These are phyloP conservation scores for Synchiropus splendidus DNA, from an alignment of 2,113 vertebrate genomes.

Conservation along the genomic window DNA sequence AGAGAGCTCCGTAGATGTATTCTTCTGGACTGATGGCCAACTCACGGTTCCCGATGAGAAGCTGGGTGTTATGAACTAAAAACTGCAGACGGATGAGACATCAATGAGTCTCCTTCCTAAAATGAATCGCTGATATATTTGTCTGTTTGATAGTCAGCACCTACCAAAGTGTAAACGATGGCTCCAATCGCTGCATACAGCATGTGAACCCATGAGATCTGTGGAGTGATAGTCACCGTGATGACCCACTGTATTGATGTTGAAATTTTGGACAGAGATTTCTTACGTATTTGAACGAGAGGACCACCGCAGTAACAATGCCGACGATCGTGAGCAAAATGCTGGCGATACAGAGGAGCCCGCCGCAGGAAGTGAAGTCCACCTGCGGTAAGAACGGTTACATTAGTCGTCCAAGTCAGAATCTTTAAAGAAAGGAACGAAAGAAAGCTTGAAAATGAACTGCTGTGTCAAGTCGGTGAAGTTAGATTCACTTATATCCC, in stretches of 20 bases:
- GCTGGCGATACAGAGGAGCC: constrained; percentile 79
- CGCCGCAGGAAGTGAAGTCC: constrained; percentile 89
- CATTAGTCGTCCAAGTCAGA: no score
- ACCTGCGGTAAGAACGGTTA: constrained; percentile 66
- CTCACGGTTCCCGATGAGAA: constrained; percentile 87
- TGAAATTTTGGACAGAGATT: no score
- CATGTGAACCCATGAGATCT: constrained; percentile 93
- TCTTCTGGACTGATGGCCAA: constrained; percentile 84
- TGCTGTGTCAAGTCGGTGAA: constrained; percentile 33
- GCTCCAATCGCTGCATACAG: constrained; percentile 84
- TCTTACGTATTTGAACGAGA: constrained; percentile 86
- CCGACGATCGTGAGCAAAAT: constrained; percentile 80
- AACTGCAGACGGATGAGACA: constrained; percentile 71
- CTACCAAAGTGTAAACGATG: constrained; percentile 86
- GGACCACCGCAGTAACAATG: constrained; percentile 77
- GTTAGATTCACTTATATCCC: constrained; percentile 34
- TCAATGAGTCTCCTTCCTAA: no score
- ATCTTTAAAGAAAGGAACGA: no score
- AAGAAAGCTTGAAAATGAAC: no score
- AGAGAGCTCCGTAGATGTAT: constrained; percentile 83
- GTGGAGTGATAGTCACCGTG: constrained; percentile 10
- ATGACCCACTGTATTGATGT: no score
- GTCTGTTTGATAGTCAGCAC: constrained; percentile 21
- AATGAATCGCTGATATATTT: no score
- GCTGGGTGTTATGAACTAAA: constrained; percentile 89